Base-by-base conservation (phyloP, 2,888 invertebrate species). In the Maniola hyperantus region DNA sequence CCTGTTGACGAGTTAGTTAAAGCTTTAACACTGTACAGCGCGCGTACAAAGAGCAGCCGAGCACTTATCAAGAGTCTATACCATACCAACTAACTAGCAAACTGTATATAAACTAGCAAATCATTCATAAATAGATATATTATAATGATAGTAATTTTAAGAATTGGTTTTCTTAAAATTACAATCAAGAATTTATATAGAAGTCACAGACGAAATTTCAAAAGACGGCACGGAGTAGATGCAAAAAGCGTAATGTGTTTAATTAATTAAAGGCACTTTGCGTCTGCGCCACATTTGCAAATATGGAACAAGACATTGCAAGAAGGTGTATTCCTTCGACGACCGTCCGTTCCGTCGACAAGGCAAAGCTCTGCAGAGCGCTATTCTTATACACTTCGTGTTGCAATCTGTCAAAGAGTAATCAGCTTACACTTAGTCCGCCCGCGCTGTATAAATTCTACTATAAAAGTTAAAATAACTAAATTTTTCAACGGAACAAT, bases 1-100 rank as follows among this genome's bases (percentile, higher is more conserved):
- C 89, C 89, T 91, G 90, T 91, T 91, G 89, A 90, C 87, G 81
- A 85, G 84, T 88, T 83, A 85, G 85, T 85, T 82, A 82, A 87
- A 53, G 80, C 84, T 83, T 77, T 81, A 82, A 79, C 78, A 83
- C 82, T 80, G 82, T 75, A 79, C 79, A 79, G 78, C 79, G 76
- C 82, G 78, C 74, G 74, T 77, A 87, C 82, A 85, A 86, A 86
- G 86, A 18, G 18, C 48, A 48, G 18, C 48, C 80, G 78, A 79
- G 34, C 18, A 60, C 48, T 60, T 6, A 36, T 36, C 1, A 18
- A 18, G 26, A 50, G 33, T 57, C 39, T 42, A 26, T 7, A 26
- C 15, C n/a, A n/a, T 54, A 15, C 54, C 15, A 54, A 26, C 36
- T 54, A 8, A 33, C 34, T 74, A 77, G 75, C 72, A 8, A n/a